phyloP scores from a whole-genome alignment of 1,140 invertebrate species.

The Bombyx mori region DNA sequence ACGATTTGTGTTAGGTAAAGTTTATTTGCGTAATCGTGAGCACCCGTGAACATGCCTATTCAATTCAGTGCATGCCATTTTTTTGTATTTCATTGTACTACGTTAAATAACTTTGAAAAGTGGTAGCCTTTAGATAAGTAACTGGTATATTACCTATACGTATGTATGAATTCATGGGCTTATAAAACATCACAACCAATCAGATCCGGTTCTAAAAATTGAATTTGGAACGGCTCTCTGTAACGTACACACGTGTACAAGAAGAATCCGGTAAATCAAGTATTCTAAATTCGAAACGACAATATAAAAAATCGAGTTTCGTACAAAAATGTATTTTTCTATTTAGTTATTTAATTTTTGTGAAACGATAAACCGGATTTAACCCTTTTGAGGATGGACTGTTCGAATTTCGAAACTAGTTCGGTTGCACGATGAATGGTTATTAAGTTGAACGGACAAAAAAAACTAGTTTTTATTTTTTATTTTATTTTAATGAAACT shows the following conservation, averaged over 20 bases:
- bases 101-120: too few species aligned
- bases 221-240: too few species aligned
- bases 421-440: background rate
- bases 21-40: too few species aligned
- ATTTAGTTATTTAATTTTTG: background rate
- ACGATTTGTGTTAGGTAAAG: too few species aligned
- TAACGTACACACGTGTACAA: background rate
- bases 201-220: too few species aligned
- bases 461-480: background rate
- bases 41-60: too few species aligned
- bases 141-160: too few species aligned
- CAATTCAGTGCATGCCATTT: too few species aligned
- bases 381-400: background rate
- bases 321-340: background rate
- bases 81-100: too few species aligned
- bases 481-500: background rate
- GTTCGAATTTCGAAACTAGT: background rate
- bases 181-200: too few species aligned
- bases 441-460: background rate
- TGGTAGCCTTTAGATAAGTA: too few species aligned
- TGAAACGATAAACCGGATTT: conserved; percentile 5
- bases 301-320: conserved; percentile 5
- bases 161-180: too few species aligned
- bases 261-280: conserved; percentile 1
- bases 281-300: conserved; percentile 2